A percentile compares a stretch with the other conserved stretches of the same genome.
These are phyloP conservation scores for Sesamia inferens DNA, from an alignment of 2,888 invertebrate genomes.

Conservation along the genomic window DNA sequence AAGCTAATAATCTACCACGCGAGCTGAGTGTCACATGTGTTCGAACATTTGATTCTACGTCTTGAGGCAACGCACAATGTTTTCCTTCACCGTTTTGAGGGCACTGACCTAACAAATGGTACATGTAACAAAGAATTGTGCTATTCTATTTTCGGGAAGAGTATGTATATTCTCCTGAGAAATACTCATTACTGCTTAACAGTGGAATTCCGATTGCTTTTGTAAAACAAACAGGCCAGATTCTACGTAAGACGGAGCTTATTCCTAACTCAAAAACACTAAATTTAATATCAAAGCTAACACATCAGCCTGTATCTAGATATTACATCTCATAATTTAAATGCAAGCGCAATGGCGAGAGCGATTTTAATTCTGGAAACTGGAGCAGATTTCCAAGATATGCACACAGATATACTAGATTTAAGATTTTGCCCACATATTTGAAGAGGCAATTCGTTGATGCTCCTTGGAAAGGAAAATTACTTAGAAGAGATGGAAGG, in stretches of 20 bases:
- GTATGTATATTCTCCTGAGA: background rate
- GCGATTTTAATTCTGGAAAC: constrained; percentile 81
- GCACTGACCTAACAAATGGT: too few species aligned
- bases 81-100: too few species aligned
- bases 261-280: constrained; percentile 18
- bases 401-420: constrained; percentile 41
- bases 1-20: too few species aligned
- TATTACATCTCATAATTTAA: constrained; percentile 72
- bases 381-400: constrained; percentile 76
- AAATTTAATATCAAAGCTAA: constrained; percentile 38
- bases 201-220: constrained; percentile 8
- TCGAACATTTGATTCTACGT: too few species aligned
- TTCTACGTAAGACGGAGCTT: background rate
- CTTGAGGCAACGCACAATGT: too few species aligned
- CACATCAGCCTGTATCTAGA: constrained; percentile 63
- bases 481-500: background rate
- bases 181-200: background rate
- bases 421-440: constrained; percentile 31
- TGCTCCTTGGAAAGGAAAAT: background rate
- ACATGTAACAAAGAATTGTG: background rate
- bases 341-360: constrained; percentile 69
- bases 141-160: background rate
- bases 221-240: constrained; percentile 12
- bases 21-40: too few species aligned
- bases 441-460: background rate